phyloP scores from a whole-genome alignment of 2,888 invertebrate genomes.

The Lamproptera curius region DNA sequence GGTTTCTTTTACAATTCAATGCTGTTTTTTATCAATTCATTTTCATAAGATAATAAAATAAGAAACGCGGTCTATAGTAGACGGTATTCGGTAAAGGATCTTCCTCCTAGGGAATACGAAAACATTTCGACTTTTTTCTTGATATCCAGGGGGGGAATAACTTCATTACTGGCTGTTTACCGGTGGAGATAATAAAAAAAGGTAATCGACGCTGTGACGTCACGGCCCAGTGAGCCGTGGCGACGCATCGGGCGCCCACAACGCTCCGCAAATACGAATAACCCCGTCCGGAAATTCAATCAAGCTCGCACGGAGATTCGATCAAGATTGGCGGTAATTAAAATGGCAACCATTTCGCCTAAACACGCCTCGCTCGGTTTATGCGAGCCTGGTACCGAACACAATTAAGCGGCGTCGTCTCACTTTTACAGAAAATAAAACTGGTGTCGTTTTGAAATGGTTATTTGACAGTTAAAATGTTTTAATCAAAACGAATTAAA shows the following conservation, averaged over 20 bases:
- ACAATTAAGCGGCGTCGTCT: conserved; percentile 35
- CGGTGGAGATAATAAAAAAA: conserved; percentile 62
- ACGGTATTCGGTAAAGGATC: too few species aligned
- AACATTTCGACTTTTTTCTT: conserved; percentile 31
- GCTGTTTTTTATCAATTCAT: too few species aligned
- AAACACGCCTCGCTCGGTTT: conserved; percentile 27
- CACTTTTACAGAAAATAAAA: too few species aligned
- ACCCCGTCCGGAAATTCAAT: conserved; percentile 72
- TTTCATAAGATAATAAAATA: too few species aligned
- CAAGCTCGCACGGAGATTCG: conserved; percentile 69
- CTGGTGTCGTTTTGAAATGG: too few species aligned
- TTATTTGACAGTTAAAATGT: too few species aligned
- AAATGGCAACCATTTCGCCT: conserved; percentile 64
- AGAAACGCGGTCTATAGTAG: too few species aligned
- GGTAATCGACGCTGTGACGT: conserved; percentile 62
- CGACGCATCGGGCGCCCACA: conserved; percentile 48
- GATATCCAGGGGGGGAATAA: conserved; percentile 45
- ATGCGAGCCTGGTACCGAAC: conserved; percentile 1
- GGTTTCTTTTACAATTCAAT: too few species aligned
- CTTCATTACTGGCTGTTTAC: conserved; percentile 68
- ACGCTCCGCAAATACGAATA: conserved; percentile 67
- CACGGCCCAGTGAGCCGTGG: conserved; percentile 68
- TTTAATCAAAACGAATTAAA: too few species aligned
- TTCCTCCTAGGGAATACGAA: conserved; percentile 27
- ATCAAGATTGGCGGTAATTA: conserved; percentile 74